Conservation (phyloP, 2,888 invertebrate species). For the Kryphioiulus occultus region DNA sequence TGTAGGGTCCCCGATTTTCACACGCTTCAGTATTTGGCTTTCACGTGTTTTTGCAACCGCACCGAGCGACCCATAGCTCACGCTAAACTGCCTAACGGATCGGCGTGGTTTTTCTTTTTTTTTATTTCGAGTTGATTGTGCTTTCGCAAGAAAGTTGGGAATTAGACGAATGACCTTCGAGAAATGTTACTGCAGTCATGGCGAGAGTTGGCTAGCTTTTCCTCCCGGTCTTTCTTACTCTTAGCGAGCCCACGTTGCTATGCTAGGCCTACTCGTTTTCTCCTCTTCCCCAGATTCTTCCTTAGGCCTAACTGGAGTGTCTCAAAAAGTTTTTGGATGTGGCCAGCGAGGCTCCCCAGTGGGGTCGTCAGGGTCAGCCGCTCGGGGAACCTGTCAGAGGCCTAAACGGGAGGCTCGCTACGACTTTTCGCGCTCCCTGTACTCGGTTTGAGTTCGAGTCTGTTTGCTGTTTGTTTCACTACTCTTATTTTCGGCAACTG, state of each 20-base stretch:
- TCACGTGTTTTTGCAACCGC: too few relatives aligned
- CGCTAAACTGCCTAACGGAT: slow-evolving; percentile 1
- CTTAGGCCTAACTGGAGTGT: neutral
- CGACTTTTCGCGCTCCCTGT: neutral
- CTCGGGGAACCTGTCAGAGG: neutral
- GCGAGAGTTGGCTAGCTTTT: slow-evolving; percentile 13
- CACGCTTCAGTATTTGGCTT: too few relatives aligned
- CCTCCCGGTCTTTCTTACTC: slow-evolving; percentile 10
- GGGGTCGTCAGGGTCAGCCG: neutral
- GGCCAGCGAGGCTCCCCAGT: neutral
- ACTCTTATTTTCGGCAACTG: neutral
- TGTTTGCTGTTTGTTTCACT: neutral
- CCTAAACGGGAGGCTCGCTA: neutral
- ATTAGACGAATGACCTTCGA: slow-evolving; percentile 31
- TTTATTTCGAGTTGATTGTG: neutral
- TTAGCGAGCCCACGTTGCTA: neutral
- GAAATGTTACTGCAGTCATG: neutral
- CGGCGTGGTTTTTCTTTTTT: neutral
- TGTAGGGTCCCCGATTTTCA: too few relatives aligned
- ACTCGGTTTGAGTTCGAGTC: neutral
- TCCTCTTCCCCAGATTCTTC: neutral
- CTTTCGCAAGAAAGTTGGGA: neutral
- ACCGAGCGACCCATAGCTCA: neutral
- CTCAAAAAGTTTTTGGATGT: neutral
- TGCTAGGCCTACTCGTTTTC: neutral